Evolutionary conservation across 1,140 invertebrate genomes (phyloP).

Genomic region (Reticulitermes speratus): DNA sequence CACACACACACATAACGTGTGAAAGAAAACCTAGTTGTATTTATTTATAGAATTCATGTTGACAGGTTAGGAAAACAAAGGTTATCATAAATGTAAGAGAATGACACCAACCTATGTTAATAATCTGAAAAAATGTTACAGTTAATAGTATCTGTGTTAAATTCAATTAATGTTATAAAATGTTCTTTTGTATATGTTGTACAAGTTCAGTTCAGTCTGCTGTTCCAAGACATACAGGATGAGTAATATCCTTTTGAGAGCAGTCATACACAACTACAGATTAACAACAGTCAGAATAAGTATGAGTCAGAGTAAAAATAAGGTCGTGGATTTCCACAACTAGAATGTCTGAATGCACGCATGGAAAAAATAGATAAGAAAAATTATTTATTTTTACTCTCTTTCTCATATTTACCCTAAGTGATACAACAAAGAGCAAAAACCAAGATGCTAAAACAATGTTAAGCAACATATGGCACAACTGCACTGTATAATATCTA

Average conservation of each 20-base stretch:
- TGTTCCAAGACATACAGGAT: conserved; percentile 6
- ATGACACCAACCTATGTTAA: background rate
- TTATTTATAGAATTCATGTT: background rate
- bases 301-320: conserved; percentile 2
- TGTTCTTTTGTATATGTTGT: background rate
- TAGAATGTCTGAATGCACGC: background rate
- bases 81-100: background rate
- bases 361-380: background rate
- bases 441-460: background rate
- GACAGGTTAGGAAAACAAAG: background rate
- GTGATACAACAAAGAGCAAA: conserved; percentile 11
- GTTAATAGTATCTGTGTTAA: background rate
- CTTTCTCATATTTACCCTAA: background rate
- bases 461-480: conserved; percentile 18
- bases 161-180: background rate
- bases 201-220: background rate
- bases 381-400: background rate
- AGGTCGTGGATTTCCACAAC: background rate
- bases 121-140: background rate
- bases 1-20: background rate
- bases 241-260: background rate
- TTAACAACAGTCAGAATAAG: background rate
- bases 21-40: background rate
- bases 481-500: background rate
- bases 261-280: conserved; percentile 10